These are phyloP conservation scores for Pristionchus entomophagus DNA, from an alignment of 2,888 invertebrate genomes.

Conservation along the genomic window DNA sequence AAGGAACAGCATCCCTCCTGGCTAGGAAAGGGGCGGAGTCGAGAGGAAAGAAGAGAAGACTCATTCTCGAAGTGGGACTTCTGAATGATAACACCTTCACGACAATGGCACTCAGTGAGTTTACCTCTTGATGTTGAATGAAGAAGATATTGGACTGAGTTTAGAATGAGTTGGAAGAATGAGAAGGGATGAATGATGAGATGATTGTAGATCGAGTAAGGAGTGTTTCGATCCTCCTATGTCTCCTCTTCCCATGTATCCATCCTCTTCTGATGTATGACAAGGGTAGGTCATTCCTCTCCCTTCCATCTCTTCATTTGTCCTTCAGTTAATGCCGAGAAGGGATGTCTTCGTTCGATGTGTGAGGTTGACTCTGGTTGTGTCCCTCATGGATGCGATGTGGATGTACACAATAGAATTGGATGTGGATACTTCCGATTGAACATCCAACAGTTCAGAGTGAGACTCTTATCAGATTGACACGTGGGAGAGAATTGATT, in stretches of 20 bases:
- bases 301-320: neutral
- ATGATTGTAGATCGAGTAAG: neutral
- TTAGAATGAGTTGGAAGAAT: too few species aligned
- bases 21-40: constrained; percentile 7
- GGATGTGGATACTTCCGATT: constrained; percentile 74
- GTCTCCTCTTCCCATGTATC: constrained; percentile 10
- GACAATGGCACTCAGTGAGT: constrained; percentile 24
- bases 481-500: neutral
- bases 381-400: constrained; percentile 70
- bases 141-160: neutral
- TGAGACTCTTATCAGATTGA: constrained; percentile 40
- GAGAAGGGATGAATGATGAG: neutral
- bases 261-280: constrained; percentile 53
- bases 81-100: constrained; percentile 5
- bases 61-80: neutral
- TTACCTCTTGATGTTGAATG: neutral
- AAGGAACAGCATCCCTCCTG: neutral
- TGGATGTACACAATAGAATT: constrained; percentile 67
- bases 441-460: constrained; percentile 74
- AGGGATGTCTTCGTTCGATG: constrained; percentile 73
- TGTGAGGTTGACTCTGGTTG: constrained; percentile 73
- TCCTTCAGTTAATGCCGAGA: constrained; percentile 67
- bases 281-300: constrained; percentile 39
- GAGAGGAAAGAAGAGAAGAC: neutral
- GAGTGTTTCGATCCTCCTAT: constrained; percentile 18